Evolutionary conservation across 2,113 vertebrate genomes (phyloP).

Genomic region (Clarias gariepinus): DNA sequence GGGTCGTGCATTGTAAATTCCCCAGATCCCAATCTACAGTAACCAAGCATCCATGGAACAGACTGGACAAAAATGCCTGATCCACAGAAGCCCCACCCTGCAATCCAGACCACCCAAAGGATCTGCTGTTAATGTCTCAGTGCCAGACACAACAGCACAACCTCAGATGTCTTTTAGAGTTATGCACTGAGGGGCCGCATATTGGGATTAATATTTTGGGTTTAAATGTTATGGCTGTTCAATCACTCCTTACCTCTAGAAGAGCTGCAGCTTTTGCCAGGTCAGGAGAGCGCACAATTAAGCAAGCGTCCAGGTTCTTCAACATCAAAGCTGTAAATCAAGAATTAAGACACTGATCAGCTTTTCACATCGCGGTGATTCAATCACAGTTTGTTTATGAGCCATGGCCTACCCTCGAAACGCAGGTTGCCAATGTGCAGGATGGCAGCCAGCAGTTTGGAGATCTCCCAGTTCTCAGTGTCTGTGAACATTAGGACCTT

Average conservation of each 20-base stretch:
- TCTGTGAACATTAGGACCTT: conserved; percentile 98
- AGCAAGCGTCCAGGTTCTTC: conserved; percentile 95
- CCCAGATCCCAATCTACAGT: background rate
- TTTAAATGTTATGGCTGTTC: too few species aligned
- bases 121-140: too few species aligned
- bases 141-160: too few species aligned
- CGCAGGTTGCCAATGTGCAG: conserved; percentile 94
- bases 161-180: too few species aligned
- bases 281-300: conserved; percentile 83
- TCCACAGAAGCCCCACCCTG: too few species aligned
- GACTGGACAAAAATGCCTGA: too few species aligned
- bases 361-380: background rate
- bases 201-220: too few species aligned
- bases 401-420: conserved; percentile 82
- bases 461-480: conserved; percentile 96
- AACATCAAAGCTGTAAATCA: conserved; percentile 82
- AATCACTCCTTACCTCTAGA: conserved; percentile 81
- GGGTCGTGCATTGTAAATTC: background rate
- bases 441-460: conserved; percentile 90
- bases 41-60: too few species aligned
- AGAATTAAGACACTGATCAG: background rate
- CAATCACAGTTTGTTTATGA: background rate
- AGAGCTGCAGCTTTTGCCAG: conserved; percentile 81
- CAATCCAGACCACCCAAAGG: too few species aligned
- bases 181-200: too few species aligned